Evolutionary conservation across 2,113 vertebrate genomes (phyloP).

Genomic region (Microtus ochrogaster): DNA sequence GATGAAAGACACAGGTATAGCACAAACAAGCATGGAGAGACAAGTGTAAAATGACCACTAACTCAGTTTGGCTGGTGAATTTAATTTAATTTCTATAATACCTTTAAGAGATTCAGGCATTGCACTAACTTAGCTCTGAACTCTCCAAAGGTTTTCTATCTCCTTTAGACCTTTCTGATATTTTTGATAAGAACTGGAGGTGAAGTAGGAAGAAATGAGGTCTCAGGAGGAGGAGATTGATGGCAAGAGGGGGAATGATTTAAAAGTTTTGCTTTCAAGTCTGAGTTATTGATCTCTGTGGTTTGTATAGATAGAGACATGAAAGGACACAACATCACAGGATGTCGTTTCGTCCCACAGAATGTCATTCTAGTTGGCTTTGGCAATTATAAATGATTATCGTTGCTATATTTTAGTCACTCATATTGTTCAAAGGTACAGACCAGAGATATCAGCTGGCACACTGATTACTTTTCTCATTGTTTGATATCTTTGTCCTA

Average conservation of each 20-base stretch:
- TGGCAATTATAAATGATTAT: conserved; percentile 50
- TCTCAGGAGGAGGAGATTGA: conserved; percentile 11
- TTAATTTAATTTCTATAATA: neutral
- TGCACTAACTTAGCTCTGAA: neutral
- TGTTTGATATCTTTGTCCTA: conserved; percentile 49
- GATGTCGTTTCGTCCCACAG: conserved; percentile 34
- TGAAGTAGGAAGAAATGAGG: neutral
- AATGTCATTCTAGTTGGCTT: conserved; percentile 45
- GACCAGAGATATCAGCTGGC: neutral
- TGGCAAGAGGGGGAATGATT: neutral
- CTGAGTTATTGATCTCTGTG: conserved; percentile 64
- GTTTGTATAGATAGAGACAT: conserved; percentile 53
- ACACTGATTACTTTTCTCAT: conserved; percentile 60
- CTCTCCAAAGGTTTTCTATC: neutral
- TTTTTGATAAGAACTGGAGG: conserved; percentile 7
- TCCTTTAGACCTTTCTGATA: neutral
- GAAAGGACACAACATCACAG: conserved; percentile 49
- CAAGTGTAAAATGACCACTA: neutral
- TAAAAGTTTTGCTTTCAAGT: conserved; percentile 62
- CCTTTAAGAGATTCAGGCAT: neutral
- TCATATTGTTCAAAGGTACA: conserved; percentile 35
- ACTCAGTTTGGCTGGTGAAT: conserved; percentile 12
- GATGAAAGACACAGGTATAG: neutral
- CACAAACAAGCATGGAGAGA: neutral
- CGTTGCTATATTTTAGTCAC: conserved; percentile 41